Evolutionary conservation across 2,113 vertebrate species (phyloP).

Genomic region (Parus major): DNA sequence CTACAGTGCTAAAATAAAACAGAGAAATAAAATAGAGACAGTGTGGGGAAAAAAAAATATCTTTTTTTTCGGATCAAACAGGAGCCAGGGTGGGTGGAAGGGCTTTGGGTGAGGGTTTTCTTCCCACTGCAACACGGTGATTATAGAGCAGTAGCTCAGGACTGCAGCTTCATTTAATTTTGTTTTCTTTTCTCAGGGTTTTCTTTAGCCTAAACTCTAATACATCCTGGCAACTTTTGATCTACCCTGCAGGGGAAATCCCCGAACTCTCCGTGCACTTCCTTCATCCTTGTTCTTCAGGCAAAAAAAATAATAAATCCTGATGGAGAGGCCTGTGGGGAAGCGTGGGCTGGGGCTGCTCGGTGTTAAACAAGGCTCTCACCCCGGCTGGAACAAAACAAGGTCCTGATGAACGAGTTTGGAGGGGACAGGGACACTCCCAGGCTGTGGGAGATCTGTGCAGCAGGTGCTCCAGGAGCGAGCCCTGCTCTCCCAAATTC

Average conservation of each 20-base stretch:
- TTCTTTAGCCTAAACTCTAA: background rate
- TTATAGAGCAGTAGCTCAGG: background rate
- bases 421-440: background rate
- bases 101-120: conserved; percentile 36
- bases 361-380: accelerated
- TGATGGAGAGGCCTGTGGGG: background rate
- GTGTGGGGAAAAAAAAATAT: background rate
- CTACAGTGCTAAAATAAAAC: conserved; percentile 16
- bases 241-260: conserved; percentile 56
- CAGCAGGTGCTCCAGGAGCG: background rate
- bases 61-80: conserved; percentile 27
- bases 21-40: conserved; percentile 39
- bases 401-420: background rate
- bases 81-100: background rate
- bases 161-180: background rate
- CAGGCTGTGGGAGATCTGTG: background rate
- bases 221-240: conserved; percentile 42
- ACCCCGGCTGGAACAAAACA: background rate
- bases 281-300: background rate
- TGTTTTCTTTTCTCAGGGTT: background rate
- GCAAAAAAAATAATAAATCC: background rate
- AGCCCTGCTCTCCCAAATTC: background rate
- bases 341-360: background rate
- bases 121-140: background rate
- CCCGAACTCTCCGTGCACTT: background rate